Conservation (phyloP, 2,888 invertebrate species). For the Eristalinus sepulchralis region DNA sequence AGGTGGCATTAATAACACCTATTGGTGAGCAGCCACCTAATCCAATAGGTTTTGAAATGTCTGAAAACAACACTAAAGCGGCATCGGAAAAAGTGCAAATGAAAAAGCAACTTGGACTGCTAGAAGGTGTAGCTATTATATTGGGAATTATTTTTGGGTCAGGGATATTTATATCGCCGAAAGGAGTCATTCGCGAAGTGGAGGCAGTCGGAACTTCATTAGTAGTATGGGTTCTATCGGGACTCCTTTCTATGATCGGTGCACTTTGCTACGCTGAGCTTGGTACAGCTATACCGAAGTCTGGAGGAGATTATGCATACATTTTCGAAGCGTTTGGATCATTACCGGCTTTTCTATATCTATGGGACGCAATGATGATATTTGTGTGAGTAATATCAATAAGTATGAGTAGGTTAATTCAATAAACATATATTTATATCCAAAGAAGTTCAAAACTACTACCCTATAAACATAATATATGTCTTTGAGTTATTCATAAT, state of each 20-base stretch:
- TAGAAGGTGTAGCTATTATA: conserved; percentile 96
- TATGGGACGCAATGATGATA: conserved; percentile 98
- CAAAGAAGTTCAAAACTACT: neutral
- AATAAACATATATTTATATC: neutral
- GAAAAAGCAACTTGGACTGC: conserved; percentile 93
- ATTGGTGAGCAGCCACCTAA: conserved; percentile 74
- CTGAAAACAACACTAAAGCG: neutral
- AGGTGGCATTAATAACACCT: conserved; percentile 80
- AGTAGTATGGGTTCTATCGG: conserved; percentile 93
- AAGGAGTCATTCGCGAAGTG: conserved; percentile 94
- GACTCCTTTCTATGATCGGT: conserved; percentile 94
- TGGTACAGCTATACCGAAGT: conserved; percentile 90
- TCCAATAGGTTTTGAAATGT: conserved; percentile 37
- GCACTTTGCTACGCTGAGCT: conserved; percentile 98
- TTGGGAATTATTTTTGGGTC: conserved; percentile 97
- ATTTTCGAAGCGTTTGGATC: conserved; percentile 95
- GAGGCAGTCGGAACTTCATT: conserved; percentile 94
- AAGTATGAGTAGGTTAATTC: neutral
- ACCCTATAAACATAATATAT: too few relatives aligned
- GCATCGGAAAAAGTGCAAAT: conserved; percentile 85
- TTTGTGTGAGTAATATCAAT: conserved; percentile 89
- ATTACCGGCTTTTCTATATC: conserved; percentile 94
- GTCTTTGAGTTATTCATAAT: too few relatives aligned
- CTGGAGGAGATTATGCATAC: conserved; percentile 98
- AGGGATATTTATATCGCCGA: conserved; percentile 97